phyloP scores from a whole-genome alignment of 1,140 invertebrate genomes.

The Cepaea nemoralis region DNA sequence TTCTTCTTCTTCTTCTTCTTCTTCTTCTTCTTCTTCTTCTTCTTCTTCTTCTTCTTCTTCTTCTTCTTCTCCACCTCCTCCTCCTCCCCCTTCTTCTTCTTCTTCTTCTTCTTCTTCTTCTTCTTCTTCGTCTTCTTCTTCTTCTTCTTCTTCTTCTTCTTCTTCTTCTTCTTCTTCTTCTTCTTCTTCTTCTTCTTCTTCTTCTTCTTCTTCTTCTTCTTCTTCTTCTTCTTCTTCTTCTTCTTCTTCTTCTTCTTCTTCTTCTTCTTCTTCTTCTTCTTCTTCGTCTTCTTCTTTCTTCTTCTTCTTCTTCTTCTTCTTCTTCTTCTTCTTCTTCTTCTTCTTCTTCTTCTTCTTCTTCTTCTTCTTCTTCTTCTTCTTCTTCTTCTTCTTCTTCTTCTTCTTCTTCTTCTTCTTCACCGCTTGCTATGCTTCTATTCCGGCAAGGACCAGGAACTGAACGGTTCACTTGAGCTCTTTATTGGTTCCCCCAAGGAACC shows the following conservation, averaged over 20 bases:
- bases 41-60: background rate
- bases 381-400: too few relatives aligned
- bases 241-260: background rate
- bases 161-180: conserved; percentile 3
- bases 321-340: background rate
- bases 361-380: conserved; percentile 7
- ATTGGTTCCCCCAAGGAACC: too few relatives aligned
- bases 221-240: background rate
- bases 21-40: conserved; percentile 3
- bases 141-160: background rate
- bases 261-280: conserved; percentile 7
- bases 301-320: background rate
- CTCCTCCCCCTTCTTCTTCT: too few relatives aligned
- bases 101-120: too few relatives aligned
- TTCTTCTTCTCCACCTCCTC: too few relatives aligned
- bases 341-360: background rate
- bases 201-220: background rate
- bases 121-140: too few relatives aligned
- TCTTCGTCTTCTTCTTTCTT: too few relatives aligned
- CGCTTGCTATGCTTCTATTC: too few relatives aligned
- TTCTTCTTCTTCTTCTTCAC: too few relatives aligned
- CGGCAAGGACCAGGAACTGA: too few relatives aligned
- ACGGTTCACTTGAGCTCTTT: too few relatives aligned
- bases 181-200: background rate
- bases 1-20: too few relatives aligned